These are phyloP conservation scores for Leptopilina myrica DNA, from an alignment of 2,888 invertebrate genomes.

Conservation along the genomic window DNA sequence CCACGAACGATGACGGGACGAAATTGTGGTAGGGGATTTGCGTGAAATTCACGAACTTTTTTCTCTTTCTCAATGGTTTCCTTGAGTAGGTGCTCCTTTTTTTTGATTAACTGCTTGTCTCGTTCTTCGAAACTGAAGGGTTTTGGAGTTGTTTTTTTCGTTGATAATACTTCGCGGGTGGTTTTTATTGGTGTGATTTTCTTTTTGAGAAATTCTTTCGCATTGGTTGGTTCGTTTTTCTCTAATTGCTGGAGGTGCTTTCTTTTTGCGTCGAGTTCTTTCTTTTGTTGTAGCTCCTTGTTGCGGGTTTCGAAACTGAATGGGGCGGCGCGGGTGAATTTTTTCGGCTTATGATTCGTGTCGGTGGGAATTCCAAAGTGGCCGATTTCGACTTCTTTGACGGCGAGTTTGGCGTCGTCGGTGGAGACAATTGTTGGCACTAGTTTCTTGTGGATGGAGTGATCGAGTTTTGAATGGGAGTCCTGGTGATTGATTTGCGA, in stretches of 20 bases:
- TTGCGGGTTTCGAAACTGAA: slow-evolving; percentile 78
- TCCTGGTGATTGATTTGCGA: neutral
- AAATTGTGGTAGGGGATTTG: slow-evolving; percentile 82
- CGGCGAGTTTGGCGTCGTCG: slow-evolving; percentile 57
- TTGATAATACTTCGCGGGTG: slow-evolving; percentile 52
- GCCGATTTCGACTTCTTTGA: slow-evolving; percentile 63
- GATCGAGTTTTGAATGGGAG: neutral
- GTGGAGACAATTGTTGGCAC: slow-evolving; percentile 53
- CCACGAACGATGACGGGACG: slow-evolving; percentile 75
- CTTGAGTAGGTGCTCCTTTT: slow-evolving; percentile 81
- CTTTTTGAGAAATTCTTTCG: slow-evolving; percentile 23
- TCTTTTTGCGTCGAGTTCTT: slow-evolving; percentile 75
- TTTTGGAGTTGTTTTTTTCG: slow-evolving; percentile 49
- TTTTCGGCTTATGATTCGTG: slow-evolving; percentile 47
- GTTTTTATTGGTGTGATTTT: slow-evolving; percentile 34
- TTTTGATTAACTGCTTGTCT: slow-evolving; percentile 79
- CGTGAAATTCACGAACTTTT: slow-evolving; percentile 83
- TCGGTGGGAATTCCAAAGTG: slow-evolving; percentile 66
- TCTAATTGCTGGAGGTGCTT: slow-evolving; percentile 57
- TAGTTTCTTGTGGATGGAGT: slow-evolving; percentile 2
- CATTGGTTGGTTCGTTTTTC: slow-evolving; percentile 50
- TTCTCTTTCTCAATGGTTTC: slow-evolving; percentile 80
- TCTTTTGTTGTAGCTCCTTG: slow-evolving; percentile 71
- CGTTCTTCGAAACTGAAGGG: slow-evolving; percentile 82
- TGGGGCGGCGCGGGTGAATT: slow-evolving; percentile 67